Evolutionary conservation across 2,888 invertebrate genomes (phyloP).

Genomic region (Leptinotarsa haldemani): DNA sequence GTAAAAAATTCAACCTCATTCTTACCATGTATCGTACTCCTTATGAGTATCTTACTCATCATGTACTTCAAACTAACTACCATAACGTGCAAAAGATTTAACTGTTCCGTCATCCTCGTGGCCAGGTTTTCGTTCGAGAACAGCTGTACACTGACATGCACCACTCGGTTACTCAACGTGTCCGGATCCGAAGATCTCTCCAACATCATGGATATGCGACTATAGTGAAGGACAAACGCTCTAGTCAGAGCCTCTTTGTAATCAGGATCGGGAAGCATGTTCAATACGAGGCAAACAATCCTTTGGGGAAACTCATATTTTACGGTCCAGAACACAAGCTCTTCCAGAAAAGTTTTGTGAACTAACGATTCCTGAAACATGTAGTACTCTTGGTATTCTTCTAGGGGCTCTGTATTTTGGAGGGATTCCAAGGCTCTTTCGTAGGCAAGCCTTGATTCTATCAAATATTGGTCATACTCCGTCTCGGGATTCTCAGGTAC

Average conservation of each 20-base stretch:
- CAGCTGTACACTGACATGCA: slow-evolving; percentile 96
- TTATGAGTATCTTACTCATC: slow-evolving; percentile 92
- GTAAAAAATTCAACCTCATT: not conserved
- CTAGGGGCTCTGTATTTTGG: slow-evolving; percentile 77
- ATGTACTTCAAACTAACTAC: slow-evolving; percentile 89
- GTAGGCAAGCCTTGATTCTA: slow-evolving; percentile 80
- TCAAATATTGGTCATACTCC: slow-evolving; percentile 79
- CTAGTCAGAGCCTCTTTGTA: slow-evolving; percentile 95
- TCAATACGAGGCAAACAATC: slow-evolving; percentile 91
- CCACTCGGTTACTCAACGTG: slow-evolving; percentile 93
- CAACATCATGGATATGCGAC: slow-evolving; percentile 91
- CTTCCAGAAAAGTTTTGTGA: slow-evolving; percentile 90
- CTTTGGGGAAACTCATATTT: slow-evolving; percentile 98
- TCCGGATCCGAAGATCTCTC: slow-evolving; percentile 89
- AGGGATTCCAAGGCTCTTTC: slow-evolving; percentile 84
- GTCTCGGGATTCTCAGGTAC: slow-evolving; percentile 73
- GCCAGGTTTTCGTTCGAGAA: slow-evolving; percentile 95
- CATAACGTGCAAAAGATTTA: slow-evolving; percentile 92
- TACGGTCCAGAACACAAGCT: slow-evolving; percentile 98
- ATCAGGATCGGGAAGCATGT: slow-evolving; percentile 94
- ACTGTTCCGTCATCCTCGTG: slow-evolving; percentile 88
- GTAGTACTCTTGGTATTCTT: slow-evolving; percentile 83
- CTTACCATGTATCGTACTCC: slow-evolving; percentile 85
- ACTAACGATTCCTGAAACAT: slow-evolving; percentile 82
- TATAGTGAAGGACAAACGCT: slow-evolving; percentile 96